Evolutionary conservation across 2,888 invertebrate species (phyloP), one percentile per base, ranked within the genome.

Genomic region (Odontothrips loti): DNA sequence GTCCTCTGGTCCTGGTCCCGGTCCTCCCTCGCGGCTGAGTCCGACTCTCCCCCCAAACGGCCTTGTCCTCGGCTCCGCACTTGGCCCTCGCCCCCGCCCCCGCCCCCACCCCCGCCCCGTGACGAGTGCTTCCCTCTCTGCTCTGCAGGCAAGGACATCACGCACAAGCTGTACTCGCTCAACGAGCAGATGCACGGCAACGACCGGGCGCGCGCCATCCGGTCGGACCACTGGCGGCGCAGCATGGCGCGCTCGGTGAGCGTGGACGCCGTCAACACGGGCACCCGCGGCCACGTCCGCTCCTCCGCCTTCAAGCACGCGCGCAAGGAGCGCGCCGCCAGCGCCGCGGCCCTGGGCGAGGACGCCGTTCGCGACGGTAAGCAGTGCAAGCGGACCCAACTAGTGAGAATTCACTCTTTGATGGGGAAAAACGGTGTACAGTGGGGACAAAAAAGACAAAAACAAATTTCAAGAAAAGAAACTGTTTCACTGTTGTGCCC

Each of bases 151-250:
- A 94, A 95, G 87, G 95, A 95, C 87, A 94, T 95, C 86, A 95
- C 95, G 58, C 93, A 93, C 86, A 95, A 95, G 88, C 88, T 95
- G 85, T 95, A 95, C 87, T 94, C 94, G 34, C 90, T 94, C 84
- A 94, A 94, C 86, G 94, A 95, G 86, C 93, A 93, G 80, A 87
- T 94, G 83, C 87, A 81, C 84, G 86, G 86, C 86, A 83, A 85
- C 48, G 85, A 86, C 82, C 85, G 84, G 82, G 86, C 86, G 82
- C 85, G 86, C 83, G 86, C 86, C 80, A 85, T 86, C 81, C 86
- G 86, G 84, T 87, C 88, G 86, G 89, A 85, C 47, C 85, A 85
- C 82, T 84, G 85, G 84, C 84, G 85, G 15, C 84, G 85, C 48
- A 84, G 85, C 27, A 85, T 93, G 84, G 91, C 90, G 82, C 90